Conservation (phyloP, 2,888 invertebrate species). For the Caenorhabditis japonica region DNA sequence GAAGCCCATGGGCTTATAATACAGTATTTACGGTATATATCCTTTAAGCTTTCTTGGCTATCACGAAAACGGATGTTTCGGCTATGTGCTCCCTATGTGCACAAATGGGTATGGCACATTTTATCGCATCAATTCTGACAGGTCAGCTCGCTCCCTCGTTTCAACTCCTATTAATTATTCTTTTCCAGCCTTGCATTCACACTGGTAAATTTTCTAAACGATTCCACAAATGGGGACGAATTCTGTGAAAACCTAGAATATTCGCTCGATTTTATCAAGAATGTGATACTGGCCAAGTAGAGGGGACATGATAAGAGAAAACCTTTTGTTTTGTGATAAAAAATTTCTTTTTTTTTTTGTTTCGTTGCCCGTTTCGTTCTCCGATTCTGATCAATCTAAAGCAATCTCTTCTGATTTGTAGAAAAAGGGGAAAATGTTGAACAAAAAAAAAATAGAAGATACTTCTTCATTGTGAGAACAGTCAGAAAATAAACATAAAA, state of each 20-base stretch:
- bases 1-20: too few species aligned
- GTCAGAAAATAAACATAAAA: neutral
- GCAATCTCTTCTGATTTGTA: neutral
- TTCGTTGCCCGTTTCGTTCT: too few species aligned
- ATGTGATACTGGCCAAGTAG: conserved; percentile 40
- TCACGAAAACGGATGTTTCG: conserved; percentile 78
- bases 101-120: conserved; percentile 83
- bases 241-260: conserved; percentile 52
- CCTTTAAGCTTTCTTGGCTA: conserved; percentile 59
- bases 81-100: conserved; percentile 82
- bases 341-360: too few species aligned
- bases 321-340: conserved; percentile 21
- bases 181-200: conserved; percentile 55
- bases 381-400: neutral
- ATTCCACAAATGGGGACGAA: conserved; percentile 32
- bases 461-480: conserved; percentile 22
- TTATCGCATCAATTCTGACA: conserved; percentile 80
- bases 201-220: conserved; percentile 33
- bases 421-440: neutral
- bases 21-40: too few species aligned
- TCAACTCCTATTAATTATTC: neutral
- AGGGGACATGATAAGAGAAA: neutral
- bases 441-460: conserved; percentile 11
- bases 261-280: conserved; percentile 46
- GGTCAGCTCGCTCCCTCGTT: too few species aligned